These are phyloP conservation scores for Leptopilina boulardi DNA, from an alignment of 1,140 invertebrate genomes.

Conservation along the genomic window DNA sequence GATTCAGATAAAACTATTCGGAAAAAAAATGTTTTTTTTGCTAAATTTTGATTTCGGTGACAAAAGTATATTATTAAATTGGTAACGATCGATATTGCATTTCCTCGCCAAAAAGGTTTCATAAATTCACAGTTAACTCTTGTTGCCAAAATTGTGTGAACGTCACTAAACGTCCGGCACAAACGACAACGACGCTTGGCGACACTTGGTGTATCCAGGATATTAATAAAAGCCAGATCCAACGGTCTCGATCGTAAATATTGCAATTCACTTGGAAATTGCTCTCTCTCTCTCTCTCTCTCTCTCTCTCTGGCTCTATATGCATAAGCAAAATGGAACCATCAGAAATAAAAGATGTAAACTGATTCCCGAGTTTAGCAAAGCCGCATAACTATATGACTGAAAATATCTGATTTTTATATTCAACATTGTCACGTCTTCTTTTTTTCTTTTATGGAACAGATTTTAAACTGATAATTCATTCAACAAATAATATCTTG, in stretches of 20 bases:
- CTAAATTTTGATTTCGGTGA: background rate
- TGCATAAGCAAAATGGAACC: background rate
- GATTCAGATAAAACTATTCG: no score
- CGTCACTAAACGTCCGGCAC: background rate
- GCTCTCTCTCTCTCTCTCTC: background rate
- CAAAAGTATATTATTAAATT: background rate
- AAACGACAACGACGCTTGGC: slow-evolving; percentile 11
- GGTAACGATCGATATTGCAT: background rate
- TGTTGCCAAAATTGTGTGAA: slow-evolving; percentile 21
- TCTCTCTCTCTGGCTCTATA: background rate
- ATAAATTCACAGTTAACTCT: background rate
- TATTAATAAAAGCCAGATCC: slow-evolving; percentile 25
- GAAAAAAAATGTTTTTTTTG: no score
- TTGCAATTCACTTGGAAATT: slow-evolving; percentile 10
- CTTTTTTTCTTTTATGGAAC: background rate
- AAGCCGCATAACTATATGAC: background rate
- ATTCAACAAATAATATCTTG: no score
- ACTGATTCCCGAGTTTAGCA: slow-evolving; percentile 7
- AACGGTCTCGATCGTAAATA: slow-evolving; percentile 22
- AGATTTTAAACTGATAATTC: no score
- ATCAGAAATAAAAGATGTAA: background rate
- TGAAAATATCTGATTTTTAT: background rate
- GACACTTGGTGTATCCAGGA: slow-evolving; percentile 15
- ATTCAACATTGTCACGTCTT: background rate
- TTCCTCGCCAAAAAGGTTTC: background rate